Percentiles rank a stretch among this genome's conserved stretches.
Conservation (phyloP, 2,888 invertebrate genomes). For the Eristalis pertinax region DNA sequence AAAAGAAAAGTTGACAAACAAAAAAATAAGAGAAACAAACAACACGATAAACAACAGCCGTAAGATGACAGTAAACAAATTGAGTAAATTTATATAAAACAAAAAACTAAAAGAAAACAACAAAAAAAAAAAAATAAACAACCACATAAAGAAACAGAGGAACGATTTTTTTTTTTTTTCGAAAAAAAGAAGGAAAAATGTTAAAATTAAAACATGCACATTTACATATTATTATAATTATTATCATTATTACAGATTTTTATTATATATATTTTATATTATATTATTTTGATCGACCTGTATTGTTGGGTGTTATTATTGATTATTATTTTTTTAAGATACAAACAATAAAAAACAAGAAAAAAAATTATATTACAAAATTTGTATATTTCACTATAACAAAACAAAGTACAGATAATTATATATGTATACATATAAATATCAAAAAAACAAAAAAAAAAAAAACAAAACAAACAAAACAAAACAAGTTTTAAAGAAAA, state of each 20-base stretch:
- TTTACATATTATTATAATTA: slow-evolving; percentile 69
- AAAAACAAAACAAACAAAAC: slow-evolving; percentile 22
- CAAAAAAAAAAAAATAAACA: slow-evolving; percentile 12
- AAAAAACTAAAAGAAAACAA: slow-evolving; percentile 35
- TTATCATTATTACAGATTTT: slow-evolving; percentile 70
- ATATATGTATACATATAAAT: slow-evolving; percentile 70
- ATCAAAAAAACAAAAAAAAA: slow-evolving; percentile 42
- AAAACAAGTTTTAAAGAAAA: slow-evolving; percentile 63
- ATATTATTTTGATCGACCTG: slow-evolving; percentile 71
- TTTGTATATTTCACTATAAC: slow-evolving; percentile 72
- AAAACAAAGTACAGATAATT: slow-evolving; percentile 63
- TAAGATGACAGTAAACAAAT: slow-evolving; percentile 50
- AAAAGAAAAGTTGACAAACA: slow-evolving; percentile 14
- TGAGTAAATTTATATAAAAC: slow-evolving; percentile 42
- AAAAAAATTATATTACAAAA: slow-evolving; percentile 63
- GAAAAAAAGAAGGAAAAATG: neutral
- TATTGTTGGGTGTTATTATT: slow-evolving; percentile 71
- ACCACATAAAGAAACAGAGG: neutral
- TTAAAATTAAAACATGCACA: slow-evolving; percentile 65
- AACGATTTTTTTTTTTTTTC: slow-evolving; percentile 39
- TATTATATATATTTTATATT: slow-evolving; percentile 72
- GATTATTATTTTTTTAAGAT: slow-evolving; percentile 72
- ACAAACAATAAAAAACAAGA: slow-evolving; percentile 53
- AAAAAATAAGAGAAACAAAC: too few species aligned
- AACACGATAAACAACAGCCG: slow-evolving; percentile 33